Evolutionary conservation across 2,113 vertebrate species (phyloP).

Genomic region (Syngnathoides biaculeatus): DNA sequence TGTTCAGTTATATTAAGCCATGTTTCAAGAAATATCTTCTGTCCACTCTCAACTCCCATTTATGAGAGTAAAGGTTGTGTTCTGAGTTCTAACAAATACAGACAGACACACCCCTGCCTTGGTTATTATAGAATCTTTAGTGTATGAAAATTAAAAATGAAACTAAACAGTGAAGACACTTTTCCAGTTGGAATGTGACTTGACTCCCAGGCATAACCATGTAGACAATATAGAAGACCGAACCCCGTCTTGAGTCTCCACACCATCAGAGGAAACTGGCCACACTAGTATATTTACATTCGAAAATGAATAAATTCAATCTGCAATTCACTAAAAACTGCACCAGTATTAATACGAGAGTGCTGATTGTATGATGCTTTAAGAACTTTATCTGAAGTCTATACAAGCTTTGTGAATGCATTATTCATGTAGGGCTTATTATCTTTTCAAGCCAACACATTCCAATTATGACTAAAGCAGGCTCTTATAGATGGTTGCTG

Average conservation of each 20-base stretch:
- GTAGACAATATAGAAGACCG: conserved; percentile 29
- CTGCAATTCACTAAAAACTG: conserved; percentile 24
- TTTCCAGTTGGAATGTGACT: conserved; percentile 25
- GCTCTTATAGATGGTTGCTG: conserved; percentile 26
- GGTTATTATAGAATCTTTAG: conserved; percentile 45
- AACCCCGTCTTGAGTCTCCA: conserved; percentile 23
- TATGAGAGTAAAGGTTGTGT: conserved; percentile 35
- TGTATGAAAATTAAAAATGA: conserved; percentile 21
- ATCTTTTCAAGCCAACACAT: background rate
- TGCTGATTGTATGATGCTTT: conserved; percentile 15
- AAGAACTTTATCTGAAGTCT: conserved; percentile 6
- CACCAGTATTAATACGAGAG: conserved; percentile 18
- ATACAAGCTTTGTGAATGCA: background rate
- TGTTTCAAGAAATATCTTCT: conserved; percentile 17
- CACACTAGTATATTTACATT: conserved; percentile 41
- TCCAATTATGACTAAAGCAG: conserved; percentile 22
- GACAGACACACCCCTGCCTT: conserved; percentile 5
- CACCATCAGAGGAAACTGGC: conserved; percentile 25
- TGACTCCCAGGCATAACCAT: conserved; percentile 9
- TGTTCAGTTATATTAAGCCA: background rate
- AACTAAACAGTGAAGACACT: conserved; percentile 42
- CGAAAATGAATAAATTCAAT: conserved; percentile 36
- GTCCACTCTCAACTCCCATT: conserved; percentile 28
- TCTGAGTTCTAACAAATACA: conserved; percentile 39
- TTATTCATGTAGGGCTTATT: conserved; percentile 17